Evolutionary conservation across 2,888 invertebrate species (phyloP), one percentile per base, ranked within the genome.

Genomic region (Acleris cristana): DNA sequence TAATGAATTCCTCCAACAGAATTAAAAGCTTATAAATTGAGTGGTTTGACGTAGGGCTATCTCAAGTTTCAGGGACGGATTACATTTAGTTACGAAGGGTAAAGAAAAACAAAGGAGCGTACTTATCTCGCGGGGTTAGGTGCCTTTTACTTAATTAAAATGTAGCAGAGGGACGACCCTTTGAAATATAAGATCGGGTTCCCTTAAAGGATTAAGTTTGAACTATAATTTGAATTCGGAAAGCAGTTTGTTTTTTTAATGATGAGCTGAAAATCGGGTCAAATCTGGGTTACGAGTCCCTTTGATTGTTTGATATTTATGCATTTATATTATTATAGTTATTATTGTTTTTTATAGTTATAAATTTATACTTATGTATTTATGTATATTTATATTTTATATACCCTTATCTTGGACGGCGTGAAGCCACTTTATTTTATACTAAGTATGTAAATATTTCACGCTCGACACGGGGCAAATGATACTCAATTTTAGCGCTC

Each of bases 21-120:
- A 65, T 65, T 65, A 65, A 65, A 65, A 65, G 65, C 65, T 65
- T 65, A 61, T 61, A 60, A 65, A 65, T 65, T 65, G 55, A 60
- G 65, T 56, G 65, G 65, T 66, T 66, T 62, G 57, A 61, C 66
- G 61, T 53, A 48, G 58, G 58, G 45, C 21, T 56, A 56, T 56
- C 60, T 60, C 65, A 48, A 58, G 48, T 48, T 58, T n/a, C 45
- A 26, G 52, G 26, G 61, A 54, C 60, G 23, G 65, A 60, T 61
- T 66, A 66, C 61, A 66, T 61, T 62, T 61, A 56, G 56, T 21
- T 10, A 60, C 51, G 44, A 48, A 66, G 61, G 66, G 56, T 18
- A 40, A 66, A 66, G 66, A 66, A 66, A 62, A 66, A 66, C 66
- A 66, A 65, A 65, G 60, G 57, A 52, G 53, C 52, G 55, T 34